Evolutionary conservation across 2,888 invertebrate genomes (phyloP).

Genomic region (Hypomecis punctinalis): DNA sequence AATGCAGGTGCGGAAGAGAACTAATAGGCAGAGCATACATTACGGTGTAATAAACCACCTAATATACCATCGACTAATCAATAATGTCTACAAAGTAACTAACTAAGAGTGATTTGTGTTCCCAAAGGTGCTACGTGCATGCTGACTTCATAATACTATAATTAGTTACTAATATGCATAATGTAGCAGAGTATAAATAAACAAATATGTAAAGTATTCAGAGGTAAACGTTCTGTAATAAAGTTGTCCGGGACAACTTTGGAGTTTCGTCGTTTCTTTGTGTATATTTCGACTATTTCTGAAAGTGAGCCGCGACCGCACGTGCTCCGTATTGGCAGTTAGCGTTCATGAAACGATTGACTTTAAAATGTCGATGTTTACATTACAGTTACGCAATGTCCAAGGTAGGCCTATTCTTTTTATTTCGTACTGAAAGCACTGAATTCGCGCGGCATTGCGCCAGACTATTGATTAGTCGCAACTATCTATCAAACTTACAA

Average conservation of each 20-base stretch:
- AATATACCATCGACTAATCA: constrained; percentile 57
- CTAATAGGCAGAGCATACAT: constrained; percentile 48
- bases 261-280: constrained; percentile 39
- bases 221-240: constrained; percentile 62
- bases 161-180: constrained; percentile 66
- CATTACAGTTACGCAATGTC: constrained; percentile 37
- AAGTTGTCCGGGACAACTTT: constrained; percentile 49
- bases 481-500: constrained; percentile 3
- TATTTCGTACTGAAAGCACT: constrained; percentile 29
- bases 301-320: constrained; percentile 33
- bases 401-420: constrained; percentile 38
- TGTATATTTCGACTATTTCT: constrained; percentile 36
- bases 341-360: constrained; percentile 35
- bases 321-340: constrained; percentile 37
- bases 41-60: constrained; percentile 48
- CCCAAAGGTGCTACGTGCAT: constrained; percentile 72
- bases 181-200: constrained; percentile 69
- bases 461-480: constrained; percentile 18
- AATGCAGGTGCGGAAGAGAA: constrained; percentile 56
- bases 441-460: constrained; percentile 19
- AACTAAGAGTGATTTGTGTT: constrained; percentile 67
- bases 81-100: constrained; percentile 63
- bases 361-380: constrained; percentile 42
- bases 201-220: constrained; percentile 60
- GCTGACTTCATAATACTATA: constrained; percentile 73